Evolutionary conservation across 23 tunicate species (phyloP).

Genomic region (Styela clava): DNA sequence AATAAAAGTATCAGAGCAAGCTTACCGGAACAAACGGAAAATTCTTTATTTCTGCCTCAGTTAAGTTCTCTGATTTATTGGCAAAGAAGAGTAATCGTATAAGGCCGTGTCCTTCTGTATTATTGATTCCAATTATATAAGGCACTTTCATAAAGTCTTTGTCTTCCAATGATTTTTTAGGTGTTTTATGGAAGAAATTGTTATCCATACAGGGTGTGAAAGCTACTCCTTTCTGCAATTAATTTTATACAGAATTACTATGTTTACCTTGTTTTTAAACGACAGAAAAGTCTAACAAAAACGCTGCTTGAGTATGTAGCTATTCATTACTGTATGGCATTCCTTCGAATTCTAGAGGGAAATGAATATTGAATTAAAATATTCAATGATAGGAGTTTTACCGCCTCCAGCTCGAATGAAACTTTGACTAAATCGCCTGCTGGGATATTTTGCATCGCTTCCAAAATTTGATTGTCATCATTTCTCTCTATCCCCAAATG

Average conservation of each 20-base stretch:
- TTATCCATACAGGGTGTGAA: constrained; percentile 15
- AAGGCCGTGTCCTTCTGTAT: constrained; percentile 38
- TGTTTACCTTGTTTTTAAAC: background rate
- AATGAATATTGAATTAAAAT: too few species aligned
- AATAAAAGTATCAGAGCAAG: too few species aligned
- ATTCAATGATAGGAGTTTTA: too few species aligned
- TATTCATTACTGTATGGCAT: too few species aligned
- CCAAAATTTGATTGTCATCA: constrained; percentile 24
- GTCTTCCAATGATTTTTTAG: background rate
- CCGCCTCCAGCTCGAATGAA: background rate
- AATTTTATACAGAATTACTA: background rate
- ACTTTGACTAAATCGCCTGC: constrained; percentile 25
- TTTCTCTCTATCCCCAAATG: constrained; percentile 30
- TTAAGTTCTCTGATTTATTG: constrained; percentile 3
- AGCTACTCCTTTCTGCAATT: background rate
- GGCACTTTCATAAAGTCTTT: constrained; percentile 23
- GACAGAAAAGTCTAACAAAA: constrained; percentile 1
- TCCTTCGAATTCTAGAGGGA: too few species aligned
- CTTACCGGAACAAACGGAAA: background rate
- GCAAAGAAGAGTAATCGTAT: background rate
- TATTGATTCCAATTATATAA: constrained; percentile 44
- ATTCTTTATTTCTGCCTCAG: background rate
- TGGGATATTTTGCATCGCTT: constrained; percentile 37
- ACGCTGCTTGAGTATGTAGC: too few species aligned
- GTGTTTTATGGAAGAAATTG: constrained; percentile 15